phyloP scores from a whole-genome alignment of 2,888 invertebrate species.

The Rugalucina vietnamica region DNA sequence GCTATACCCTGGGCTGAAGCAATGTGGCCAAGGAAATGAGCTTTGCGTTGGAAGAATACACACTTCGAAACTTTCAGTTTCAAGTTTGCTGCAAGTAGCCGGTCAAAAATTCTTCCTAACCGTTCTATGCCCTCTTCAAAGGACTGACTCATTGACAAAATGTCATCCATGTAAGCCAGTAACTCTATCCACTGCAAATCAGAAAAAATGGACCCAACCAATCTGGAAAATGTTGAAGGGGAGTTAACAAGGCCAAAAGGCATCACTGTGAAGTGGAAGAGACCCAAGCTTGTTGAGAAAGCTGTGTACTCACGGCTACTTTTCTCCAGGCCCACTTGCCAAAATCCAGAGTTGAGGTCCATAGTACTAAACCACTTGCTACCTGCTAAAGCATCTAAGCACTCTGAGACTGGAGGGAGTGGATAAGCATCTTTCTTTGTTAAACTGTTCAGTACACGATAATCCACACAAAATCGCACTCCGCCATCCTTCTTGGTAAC shows the following conservation, averaged over 20 bases:
- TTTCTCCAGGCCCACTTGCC: slow-evolving; percentile 52
- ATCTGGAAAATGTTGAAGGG: slow-evolving; percentile 64
- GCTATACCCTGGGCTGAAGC: slow-evolving; percentile 46
- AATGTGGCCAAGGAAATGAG: slow-evolving; percentile 50
- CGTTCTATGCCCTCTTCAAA: slow-evolving; percentile 34
- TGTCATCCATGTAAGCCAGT: slow-evolving; percentile 60
- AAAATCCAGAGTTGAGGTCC: slow-evolving; percentile 66
- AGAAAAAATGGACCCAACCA: slow-evolving; percentile 59
- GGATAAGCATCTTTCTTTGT: slow-evolving; percentile 63
- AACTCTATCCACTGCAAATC: slow-evolving; percentile 43
- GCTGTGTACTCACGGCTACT: neutral
- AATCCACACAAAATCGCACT: slow-evolving; percentile 51
- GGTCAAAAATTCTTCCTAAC: slow-evolving; percentile 36
- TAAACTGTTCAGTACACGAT: slow-evolving; percentile 56
- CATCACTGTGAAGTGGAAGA: slow-evolving; percentile 2
- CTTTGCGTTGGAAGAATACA: slow-evolving; percentile 34
- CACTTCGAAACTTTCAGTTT: slow-evolving; percentile 62
- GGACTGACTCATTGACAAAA: slow-evolving; percentile 41
- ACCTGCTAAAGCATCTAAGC: slow-evolving; percentile 50
- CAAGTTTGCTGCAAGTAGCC: slow-evolving; percentile 44
- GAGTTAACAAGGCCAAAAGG: slow-evolving; percentile 20
- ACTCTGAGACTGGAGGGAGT: slow-evolving; percentile 60
- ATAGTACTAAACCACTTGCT: slow-evolving; percentile 49
- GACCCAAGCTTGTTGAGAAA: neutral
- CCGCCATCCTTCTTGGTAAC: slow-evolving; percentile 50